Base-by-base conservation (phyloP, 1,140 invertebrate genomes). In the Galleria mellonella region DNA sequence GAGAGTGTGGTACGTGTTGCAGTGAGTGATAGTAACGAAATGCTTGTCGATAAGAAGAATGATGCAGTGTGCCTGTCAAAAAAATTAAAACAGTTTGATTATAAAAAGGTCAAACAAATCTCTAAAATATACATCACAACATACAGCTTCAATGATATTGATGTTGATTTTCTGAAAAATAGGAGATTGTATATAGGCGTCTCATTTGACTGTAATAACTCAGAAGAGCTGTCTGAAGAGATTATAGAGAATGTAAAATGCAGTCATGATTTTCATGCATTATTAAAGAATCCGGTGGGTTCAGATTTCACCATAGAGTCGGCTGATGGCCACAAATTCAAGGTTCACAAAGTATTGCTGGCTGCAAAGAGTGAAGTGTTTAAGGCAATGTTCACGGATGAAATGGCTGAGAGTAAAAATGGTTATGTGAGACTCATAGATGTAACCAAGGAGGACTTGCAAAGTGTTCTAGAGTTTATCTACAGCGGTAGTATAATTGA, bases 321-420 rank as follows among this genome's bases (percentile, higher is more conserved):
- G 32, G 45, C 51, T 8, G 77, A 83, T 56, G 79, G 76, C 9
- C 45, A 40, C 15, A 72, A 75, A 51, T 85, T 81, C 39, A 33
- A 58, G 38, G 76, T 81, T 3, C 82, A 85, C 40, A 76, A 73
- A 51, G 31, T 56, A 6, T 39, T 85, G n/a, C 37, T 85, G 5
- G 54, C 58, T 17, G 61, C 61, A 0, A 56, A 70, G 32, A 83
- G 82, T 51, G 77, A 83, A 28, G 82, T 85, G 7, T 85, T 85
- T 40, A 78, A 70, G 50, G 82, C 82, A 29, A 85, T 85, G 82
- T 57, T 85, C 0, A 81, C 70, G 58, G 74, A 78, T 15, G 76
- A 81, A 12, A 83, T 72, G 5, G 75, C 72, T 8, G 82, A 85
- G 32, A 74, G 70, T 48, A 65, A 75, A 50, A 78, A 76, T 33